These are phyloP conservation scores for Ophthalmolycus amberensis DNA, from an alignment of 2,113 vertebrate genomes.

Conservation along the genomic window DNA sequence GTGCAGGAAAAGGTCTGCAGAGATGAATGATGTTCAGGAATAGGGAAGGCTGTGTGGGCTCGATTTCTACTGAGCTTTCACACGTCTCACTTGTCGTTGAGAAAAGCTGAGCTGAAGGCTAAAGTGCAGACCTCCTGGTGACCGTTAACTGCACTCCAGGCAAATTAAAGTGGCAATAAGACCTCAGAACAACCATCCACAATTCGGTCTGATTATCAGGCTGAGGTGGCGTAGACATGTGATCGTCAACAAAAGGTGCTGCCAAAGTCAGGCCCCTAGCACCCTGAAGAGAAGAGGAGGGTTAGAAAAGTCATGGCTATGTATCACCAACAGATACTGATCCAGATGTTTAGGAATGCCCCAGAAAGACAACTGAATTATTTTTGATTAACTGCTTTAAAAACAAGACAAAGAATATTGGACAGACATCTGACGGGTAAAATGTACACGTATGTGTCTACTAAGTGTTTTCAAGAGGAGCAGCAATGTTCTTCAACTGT, in stretches of 20 bases:
- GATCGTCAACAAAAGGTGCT: no score
- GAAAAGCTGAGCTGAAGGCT: neutral
- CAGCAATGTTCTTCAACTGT: neutral
- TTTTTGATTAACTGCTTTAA: neutral
- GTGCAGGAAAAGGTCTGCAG: neutral
- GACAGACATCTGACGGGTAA: no score
- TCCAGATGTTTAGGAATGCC: neutral
- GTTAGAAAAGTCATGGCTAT: neutral
- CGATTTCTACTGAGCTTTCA: neutral
- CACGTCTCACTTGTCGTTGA: neutral
- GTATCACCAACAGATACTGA: neutral
- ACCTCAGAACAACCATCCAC: neutral
- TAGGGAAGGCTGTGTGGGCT: slow-evolving; percentile 13
- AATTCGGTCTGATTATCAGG: no score
- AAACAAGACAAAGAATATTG: no score
- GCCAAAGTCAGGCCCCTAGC: no score
- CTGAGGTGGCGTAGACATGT: no score
- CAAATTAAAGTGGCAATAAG: neutral
- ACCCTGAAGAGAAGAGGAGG: no score
- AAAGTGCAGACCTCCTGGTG: neutral
- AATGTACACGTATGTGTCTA: neutral
- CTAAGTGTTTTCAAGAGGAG: neutral
- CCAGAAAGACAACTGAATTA: neutral
- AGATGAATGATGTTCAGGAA: slow-evolving; percentile 15
- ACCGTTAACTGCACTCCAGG: neutral